Base-by-base conservation (phyloP, 2,113 vertebrate genomes). In the Egretta garzetta region DNA sequence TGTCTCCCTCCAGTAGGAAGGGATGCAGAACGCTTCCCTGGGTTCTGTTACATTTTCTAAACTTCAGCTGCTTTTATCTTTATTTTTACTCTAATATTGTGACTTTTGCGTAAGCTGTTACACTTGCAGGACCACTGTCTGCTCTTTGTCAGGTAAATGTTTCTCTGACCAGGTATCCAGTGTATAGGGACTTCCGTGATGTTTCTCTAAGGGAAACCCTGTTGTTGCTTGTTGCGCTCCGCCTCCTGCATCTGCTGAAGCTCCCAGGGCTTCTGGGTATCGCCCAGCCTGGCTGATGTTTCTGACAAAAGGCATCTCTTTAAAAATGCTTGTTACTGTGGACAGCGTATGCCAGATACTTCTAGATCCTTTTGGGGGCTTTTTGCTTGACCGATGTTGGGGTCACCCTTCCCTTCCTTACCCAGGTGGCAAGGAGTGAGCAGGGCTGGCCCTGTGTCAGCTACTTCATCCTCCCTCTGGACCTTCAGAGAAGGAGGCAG, bases 351-450 rank as follows among this genome's bases (percentile, higher is more conserved):
- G 8, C 30, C 37, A 49, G 45, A 60, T 56, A 17, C 8, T 73
- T 91, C n/a, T 71, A 71, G 41, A 23, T 39, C 37, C 8, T 83
- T 64, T 47, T 26, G 20, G 17, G 9, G 2, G 3, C 14, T 70
- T 93, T 93, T 85, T 82, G 52, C 2, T 1, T 85, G 37, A 27
- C 35, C 0, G 0, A 0, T 76, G 14, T 26, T 73, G 27, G 20
- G 13, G 9, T 75, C 27, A 22, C 21, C 16, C 32, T 71, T 76
- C 39, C 20, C 15, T 85, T 59, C 26, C 30, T 72, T 96, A 90
- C 37, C 47, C 32, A 55, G 21, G 12, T 19, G 2, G 0, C 28
- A 43, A 53, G 60, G 39, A 71, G 24, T 4, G 24, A 82, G 24
- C 55, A 62, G 45, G 30, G 45, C 22, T 83, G 66, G 41, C 20